phyloP scores from a whole-genome alignment of 1,140 invertebrate genomes.

The Euborellia annulipes region DNA sequence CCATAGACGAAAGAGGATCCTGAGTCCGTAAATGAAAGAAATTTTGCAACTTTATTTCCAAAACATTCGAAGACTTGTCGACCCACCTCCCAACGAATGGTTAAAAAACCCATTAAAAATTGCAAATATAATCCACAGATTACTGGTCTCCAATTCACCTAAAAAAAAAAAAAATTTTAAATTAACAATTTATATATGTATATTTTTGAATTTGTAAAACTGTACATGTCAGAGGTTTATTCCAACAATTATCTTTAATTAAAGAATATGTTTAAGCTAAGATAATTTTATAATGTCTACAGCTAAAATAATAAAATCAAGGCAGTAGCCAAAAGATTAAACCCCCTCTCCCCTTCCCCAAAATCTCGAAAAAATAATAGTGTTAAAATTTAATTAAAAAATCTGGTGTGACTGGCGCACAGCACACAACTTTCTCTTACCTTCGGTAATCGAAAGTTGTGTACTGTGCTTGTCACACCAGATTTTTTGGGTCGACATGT shows the following conservation, averaged over 20 bases:
- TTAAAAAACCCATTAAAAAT: constrained; percentile 70
- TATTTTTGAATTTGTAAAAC: background rate
- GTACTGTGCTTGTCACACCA: too few relatives aligned
- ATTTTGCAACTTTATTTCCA: constrained; percentile 59
- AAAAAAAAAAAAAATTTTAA: constrained; percentile 10
- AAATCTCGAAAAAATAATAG: background rate
- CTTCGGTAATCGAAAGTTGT: too few relatives aligned
- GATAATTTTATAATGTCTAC: background rate
- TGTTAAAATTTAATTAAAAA: background rate
- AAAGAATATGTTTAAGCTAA: background rate
- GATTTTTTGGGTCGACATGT: too few relatives aligned
- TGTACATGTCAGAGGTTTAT: background rate
- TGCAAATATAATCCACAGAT: constrained; percentile 68
- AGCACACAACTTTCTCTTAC: too few relatives aligned
- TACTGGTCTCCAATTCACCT: constrained; percentile 64
- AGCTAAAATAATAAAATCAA: background rate
- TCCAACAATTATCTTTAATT: background rate
- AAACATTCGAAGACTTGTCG: constrained; percentile 61
- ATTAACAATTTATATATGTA: background rate
- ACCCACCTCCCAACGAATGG: constrained; percentile 70
- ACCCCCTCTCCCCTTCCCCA: background rate
- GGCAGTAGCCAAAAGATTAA: background rate
- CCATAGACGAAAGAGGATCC: constrained; percentile 82
- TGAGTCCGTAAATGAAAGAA: constrained; percentile 57
- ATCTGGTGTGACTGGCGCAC: too few relatives aligned